A percentile compares a stretch with the other conserved stretches of the same genome.
Conservation (phyloP, 1,140 invertebrate species). For the Zeugodacus cucurbitae region DNA sequence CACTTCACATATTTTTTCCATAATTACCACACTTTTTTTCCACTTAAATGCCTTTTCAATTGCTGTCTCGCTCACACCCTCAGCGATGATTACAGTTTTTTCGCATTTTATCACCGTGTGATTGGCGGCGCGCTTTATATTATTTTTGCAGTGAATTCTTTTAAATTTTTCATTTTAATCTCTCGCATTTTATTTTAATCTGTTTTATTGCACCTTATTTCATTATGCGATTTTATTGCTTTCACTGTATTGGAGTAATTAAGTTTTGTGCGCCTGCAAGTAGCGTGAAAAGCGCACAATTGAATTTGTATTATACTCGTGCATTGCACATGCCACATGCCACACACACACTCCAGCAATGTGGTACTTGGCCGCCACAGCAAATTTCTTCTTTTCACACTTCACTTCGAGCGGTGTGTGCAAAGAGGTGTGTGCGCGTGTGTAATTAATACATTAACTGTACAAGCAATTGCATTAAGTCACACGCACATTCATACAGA, state of each 20-base stretch:
- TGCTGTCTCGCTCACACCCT: background rate
- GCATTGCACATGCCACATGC: background rate
- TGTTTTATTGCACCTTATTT: background rate
- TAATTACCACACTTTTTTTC: background rate
- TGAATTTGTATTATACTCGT: slow-evolving; percentile 30
- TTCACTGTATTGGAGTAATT: background rate
- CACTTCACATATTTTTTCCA: background rate
- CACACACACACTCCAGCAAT: background rate
- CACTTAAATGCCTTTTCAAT: background rate
- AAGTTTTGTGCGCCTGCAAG: background rate
- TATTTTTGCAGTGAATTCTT: background rate
- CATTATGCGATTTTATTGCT: background rate
- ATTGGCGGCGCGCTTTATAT: background rate
- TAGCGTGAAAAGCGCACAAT: background rate
- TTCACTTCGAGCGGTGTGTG: background rate
- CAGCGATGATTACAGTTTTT: background rate
- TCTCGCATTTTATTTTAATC: background rate
- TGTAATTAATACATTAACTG: slow-evolving; percentile 7
- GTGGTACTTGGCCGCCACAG: background rate
- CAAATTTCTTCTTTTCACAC: background rate
- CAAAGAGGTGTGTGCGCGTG: background rate
- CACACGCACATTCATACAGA: background rate
- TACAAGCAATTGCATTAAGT: slow-evolving; percentile 13
- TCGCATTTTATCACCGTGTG: background rate
- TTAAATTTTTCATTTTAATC: background rate